Evolutionary conservation across 2,797 vertebrate species (phyloP).

Genomic region (Orientallactaga sibirica): DNA sequence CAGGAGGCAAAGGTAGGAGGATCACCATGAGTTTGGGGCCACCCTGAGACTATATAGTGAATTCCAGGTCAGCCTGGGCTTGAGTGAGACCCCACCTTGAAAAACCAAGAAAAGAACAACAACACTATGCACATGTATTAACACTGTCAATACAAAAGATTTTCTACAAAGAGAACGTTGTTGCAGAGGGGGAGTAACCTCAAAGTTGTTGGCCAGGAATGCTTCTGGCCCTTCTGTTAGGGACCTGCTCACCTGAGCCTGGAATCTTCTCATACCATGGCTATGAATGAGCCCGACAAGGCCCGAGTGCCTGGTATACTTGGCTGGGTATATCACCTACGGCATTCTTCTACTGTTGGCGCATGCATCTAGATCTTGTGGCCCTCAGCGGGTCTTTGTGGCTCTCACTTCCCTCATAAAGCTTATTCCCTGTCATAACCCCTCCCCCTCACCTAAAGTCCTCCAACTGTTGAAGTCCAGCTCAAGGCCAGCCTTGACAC

Average conservation of each 20-base stretch:
- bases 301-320: neutral
- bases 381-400: neutral
- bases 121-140: neutral
- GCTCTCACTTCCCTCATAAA: neutral
- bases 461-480: neutral
- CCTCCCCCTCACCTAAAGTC: neutral
- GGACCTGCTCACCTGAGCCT: neutral
- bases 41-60: too few relatives aligned
- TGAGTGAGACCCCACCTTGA: too few relatives aligned
- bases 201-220: neutral
- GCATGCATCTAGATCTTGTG: neutral
- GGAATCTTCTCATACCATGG: neutral
- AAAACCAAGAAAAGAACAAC: too few relatives aligned
- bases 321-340: neutral
- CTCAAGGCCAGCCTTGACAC: neutral
- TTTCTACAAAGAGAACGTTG: too few relatives aligned
- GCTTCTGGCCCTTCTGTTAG: neutral
- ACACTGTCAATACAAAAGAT: neutral
- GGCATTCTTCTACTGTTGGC: rapidly evolving
- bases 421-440: neutral
- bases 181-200: neutral
- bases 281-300: rapidly evolving
- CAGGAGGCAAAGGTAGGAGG: too few relatives aligned
- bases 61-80: too few relatives aligned
- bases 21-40: too few relatives aligned